phyloP scores from a whole-genome alignment of 2,113 vertebrate species.

The Dipodomys ordii region DNA sequence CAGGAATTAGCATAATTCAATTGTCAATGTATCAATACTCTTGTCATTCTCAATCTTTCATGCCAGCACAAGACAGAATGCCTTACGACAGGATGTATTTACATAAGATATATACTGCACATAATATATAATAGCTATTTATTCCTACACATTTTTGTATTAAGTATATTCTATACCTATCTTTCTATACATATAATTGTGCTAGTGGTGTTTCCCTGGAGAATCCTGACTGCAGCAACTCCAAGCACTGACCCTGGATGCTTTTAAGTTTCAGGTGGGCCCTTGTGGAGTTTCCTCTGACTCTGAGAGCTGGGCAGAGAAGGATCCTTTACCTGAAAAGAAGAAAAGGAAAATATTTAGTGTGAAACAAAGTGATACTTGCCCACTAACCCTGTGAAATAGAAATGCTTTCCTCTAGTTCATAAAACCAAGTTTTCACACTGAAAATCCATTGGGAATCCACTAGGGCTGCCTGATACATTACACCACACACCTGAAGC shows the following conservation, averaged over 20 bases:
- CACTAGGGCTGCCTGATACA: accelerated
- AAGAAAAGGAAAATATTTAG: not conserved
- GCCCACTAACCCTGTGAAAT: too few species aligned
- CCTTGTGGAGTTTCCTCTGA: not conserved
- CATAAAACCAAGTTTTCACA: too few species aligned
- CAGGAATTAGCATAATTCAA: not conserved
- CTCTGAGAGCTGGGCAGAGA: not conserved
- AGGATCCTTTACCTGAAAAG: not conserved
- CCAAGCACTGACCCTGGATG: not conserved
- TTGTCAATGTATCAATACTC: not conserved
- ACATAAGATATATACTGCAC: not conserved
- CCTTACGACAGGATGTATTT: not conserved
- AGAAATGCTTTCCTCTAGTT: not conserved
- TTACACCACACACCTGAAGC: accelerated
- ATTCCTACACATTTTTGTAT: not conserved
- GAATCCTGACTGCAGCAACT: not conserved
- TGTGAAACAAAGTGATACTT: not conserved
- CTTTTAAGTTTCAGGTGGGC: not conserved
- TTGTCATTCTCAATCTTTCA: not conserved
- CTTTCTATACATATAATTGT: not conserved
- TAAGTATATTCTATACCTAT: not conserved
- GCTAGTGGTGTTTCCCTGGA: not conserved
- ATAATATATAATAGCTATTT: too few species aligned
- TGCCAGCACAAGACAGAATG: not conserved
- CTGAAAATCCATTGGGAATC: not conserved